Conservation (phyloP, 2,113 vertebrate species). For the Rhinolophus sinicus region DNA sequence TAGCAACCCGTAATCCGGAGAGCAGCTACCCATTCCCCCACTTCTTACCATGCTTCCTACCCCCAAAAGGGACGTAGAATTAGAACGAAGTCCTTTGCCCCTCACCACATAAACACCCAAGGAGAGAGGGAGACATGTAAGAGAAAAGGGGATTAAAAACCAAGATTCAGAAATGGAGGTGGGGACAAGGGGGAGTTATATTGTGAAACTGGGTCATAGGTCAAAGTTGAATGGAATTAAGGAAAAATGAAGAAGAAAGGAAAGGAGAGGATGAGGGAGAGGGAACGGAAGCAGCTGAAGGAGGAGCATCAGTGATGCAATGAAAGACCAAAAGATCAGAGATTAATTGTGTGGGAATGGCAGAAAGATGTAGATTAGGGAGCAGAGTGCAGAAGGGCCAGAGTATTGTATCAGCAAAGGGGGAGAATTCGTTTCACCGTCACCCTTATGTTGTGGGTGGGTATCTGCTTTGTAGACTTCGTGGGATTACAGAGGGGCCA, state of each 20-base stretch:
- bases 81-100: background rate
- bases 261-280: background rate
- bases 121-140: background rate
- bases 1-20: background rate
- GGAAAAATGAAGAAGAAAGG: background rate
- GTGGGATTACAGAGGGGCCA: background rate
- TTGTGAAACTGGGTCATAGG: background rate
- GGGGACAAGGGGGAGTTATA: background rate
- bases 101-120: background rate
- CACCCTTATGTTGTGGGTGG: background rate
- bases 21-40: background rate
- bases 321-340: background rate
- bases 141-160: background rate
- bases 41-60: background rate
- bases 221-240: background rate
- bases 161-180: background rate
- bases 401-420: too few species aligned
- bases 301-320: too few species aligned
- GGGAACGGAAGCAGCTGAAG: too few species aligned
- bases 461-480: background rate
- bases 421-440: background rate
- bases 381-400: background rate
- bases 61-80: background rate
- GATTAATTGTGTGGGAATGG: fast-evolving
- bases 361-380: background rate